phyloP scores from a whole-genome alignment of 2,113 vertebrate genomes.

The Silurus meridionalis region DNA sequence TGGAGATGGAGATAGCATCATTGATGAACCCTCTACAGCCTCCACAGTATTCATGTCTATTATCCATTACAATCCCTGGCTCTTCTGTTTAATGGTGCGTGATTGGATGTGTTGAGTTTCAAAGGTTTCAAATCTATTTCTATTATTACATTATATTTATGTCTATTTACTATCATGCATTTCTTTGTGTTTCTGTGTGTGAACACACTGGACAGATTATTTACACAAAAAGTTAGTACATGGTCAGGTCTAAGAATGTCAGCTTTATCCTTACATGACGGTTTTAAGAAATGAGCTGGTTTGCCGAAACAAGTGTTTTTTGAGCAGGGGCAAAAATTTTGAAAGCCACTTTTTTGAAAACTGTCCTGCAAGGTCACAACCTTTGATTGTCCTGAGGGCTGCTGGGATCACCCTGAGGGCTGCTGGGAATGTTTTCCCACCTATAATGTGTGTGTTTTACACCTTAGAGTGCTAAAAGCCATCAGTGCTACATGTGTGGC shows the following conservation, averaged over 20 bases:
- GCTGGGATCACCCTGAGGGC: slow-evolving; percentile 39
- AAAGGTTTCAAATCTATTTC: not conserved
- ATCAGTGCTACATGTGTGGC: slow-evolving; percentile 28
- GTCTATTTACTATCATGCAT: not conserved
- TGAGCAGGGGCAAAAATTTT: not conserved
- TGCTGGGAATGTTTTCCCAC: slow-evolving; percentile 56
- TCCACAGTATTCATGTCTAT: not conserved
- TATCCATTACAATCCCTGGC: not conserved
- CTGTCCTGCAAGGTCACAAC: slow-evolving; percentile 26
- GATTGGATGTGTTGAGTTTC: not conserved
- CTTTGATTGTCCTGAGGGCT: slow-evolving; percentile 40
- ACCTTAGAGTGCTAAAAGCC: slow-evolving; percentile 61
- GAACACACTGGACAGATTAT: not conserved
- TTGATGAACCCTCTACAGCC: not conserved
- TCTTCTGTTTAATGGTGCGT: not conserved
- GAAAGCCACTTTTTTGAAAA: not conserved
- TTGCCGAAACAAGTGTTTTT: not conserved
- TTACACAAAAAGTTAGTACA: not conserved
- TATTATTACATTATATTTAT: not conserved
- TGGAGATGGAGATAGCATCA: not conserved
- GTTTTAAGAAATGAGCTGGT: not conserved
- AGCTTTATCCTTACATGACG: not conserved
- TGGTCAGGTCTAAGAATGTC: not conserved
- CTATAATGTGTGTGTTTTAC: slow-evolving; percentile 57
- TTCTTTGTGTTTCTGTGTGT: not conserved